Evolutionary conservation across 2,888 invertebrate species (phyloP).

Genomic region (Lampropteryx suffumata): DNA sequence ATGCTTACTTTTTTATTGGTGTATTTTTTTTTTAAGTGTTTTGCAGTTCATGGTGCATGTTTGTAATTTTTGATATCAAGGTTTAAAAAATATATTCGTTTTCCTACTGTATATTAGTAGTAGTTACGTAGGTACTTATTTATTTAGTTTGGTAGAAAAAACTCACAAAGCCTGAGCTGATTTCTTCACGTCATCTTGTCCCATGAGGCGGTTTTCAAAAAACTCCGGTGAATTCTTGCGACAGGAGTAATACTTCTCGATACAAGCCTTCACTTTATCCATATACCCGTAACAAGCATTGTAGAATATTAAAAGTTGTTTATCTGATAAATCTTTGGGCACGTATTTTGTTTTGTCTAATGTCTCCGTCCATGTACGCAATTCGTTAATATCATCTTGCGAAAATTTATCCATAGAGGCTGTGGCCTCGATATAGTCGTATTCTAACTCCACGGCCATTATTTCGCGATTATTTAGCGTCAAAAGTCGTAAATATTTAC

Average conservation of each 20-base stretch:
- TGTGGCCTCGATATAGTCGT: slow-evolving; percentile 66
- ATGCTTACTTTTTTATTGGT: too few species aligned
- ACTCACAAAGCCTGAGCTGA: slow-evolving; percentile 82
- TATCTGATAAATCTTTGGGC: slow-evolving; percentile 79
- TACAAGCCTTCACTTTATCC: slow-evolving; percentile 84
- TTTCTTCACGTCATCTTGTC: slow-evolving; percentile 71
- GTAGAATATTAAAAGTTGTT: slow-evolving; percentile 85
- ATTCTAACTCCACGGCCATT: slow-evolving; percentile 73
- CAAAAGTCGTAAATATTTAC: slow-evolving; percentile 51
- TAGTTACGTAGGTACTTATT: too few species aligned
- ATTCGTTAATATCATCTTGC: slow-evolving; percentile 69
- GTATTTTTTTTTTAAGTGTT: too few species aligned
- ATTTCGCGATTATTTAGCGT: slow-evolving; percentile 37
- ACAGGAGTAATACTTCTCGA: slow-evolving; percentile 83
- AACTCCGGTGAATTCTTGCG: slow-evolving; percentile 84
- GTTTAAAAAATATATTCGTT: too few species aligned
- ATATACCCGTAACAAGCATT: slow-evolving; percentile 85
- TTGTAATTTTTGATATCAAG: too few species aligned
- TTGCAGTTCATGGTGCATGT: too few species aligned
- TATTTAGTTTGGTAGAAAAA: slow-evolving; percentile 2
- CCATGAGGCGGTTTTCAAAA: slow-evolving; percentile 82
- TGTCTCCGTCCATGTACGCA: slow-evolving; percentile 72
- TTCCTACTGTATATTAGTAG: too few species aligned
- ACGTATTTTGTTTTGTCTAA: slow-evolving; percentile 76
- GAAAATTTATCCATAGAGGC: slow-evolving; percentile 76